Evolutionary conservation across 1,140 invertebrate genomes (phyloP), one percentile per base, ranked within the genome.

Genomic region (Drosophila parvula): DNA sequence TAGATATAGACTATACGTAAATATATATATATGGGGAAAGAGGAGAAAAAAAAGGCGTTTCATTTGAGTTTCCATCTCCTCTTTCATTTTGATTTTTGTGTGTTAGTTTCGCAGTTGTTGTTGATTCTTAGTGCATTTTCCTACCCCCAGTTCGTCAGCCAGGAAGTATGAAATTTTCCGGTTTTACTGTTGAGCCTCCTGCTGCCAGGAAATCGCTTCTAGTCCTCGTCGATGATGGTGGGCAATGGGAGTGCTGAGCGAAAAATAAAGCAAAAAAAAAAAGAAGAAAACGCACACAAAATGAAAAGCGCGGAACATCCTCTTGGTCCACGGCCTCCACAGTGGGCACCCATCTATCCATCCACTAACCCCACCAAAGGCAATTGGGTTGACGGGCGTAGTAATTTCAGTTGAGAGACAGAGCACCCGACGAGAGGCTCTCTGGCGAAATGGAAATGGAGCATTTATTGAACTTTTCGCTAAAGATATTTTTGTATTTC

Each of bases 391-490:
- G 82, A 86, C 76, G 74, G 78, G 47, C 74, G 81, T 71, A 79
- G 81, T 65, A 75, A 68, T 85, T 81, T 78, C 58, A 61, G 64
- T 63, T 41, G 47, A 47, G 48, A 48, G 51, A 67, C 41, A 57
- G 41, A 27, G 51, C 51, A 8, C 50, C 3, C 50, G 63, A 67
- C 16, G 32, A 34, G 41, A 41, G 47, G 28, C 73, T 58, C 74
- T 67, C 53, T 58, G 40, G 73, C 81, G 74, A 81, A 55, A 81
- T 77, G 83, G 71, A 77, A 86, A 86, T 86, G 83, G 83, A 79
- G 79, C 82, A 88, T 88, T 86, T 86, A 86, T 88, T 86, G 83
- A 86, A 86, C 83, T 86, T 79, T 86, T 82, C 70, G 82, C 78
- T 69, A 79, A 81, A 82, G 82, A 86, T 85, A 85, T 86, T 85